Base-by-base conservation (phyloP, 2,113 vertebrate species). In the Sylvicapra grimmia region DNA sequence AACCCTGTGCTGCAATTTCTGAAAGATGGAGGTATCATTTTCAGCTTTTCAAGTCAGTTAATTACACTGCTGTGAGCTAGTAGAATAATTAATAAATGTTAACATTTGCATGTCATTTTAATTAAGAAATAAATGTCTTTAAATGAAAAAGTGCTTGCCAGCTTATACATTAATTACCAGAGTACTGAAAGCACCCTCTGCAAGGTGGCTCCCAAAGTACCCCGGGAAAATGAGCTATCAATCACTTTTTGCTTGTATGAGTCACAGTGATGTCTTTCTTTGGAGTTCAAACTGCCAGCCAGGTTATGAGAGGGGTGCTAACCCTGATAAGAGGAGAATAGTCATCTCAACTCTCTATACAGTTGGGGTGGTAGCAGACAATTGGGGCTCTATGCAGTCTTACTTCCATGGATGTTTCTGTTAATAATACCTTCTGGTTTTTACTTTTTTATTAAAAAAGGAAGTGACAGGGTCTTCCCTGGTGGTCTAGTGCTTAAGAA, bases 81-180 rank as follows among this genome's bases (percentile, higher is more conserved):
- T 21, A 77, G 94, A 75, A 93, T 95, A 96, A 92, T 97, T 98
- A 88, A 97, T 95, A 92, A 89, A 63, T 89, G 91, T 94, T 97
- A 96, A 94, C 91, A 95, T 95, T 97, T 96, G 63, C 68, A 19
- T 75, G 90, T 61, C 18, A 0, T 86, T 95, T 96, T 97, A 96
- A 97, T 97, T 97, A 97, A 98, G 96, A 98, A 97, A 96, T 96
- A 97, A 97, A 94, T 80, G 91, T 86, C 75, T 94, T 63, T 72
- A 79, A 93, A 65, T 95, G 58, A 95, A 85, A 96, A 97, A 93
- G 68, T 56, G 91, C 82, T 88, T 93, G 89, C 56, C 15, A 87
- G 36, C 61, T 91, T 83, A 68, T 83, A 33, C 44, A 3, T 87
- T 95, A 90, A 93, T 97, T 93, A 97, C 53, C 86, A 72, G 89